Conservation (phyloP, 2,113 vertebrate genomes). For the Semnornis frantzii region DNA sequence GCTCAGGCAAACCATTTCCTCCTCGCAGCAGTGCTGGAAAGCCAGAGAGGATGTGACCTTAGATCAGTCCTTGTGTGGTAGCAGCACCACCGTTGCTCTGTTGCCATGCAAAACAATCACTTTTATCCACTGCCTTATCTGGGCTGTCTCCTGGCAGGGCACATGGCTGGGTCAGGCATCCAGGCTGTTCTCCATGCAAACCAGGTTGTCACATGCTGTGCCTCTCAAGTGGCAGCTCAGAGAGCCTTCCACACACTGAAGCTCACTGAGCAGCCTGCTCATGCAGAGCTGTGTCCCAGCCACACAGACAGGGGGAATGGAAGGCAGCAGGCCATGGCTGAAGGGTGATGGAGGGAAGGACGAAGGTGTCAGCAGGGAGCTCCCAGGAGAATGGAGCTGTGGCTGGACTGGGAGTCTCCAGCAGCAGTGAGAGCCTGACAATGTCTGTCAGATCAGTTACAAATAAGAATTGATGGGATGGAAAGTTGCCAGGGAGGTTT, state of each 20-base stretch:
- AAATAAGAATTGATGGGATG: conserved; percentile 28
- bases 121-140: conserved; percentile 22
- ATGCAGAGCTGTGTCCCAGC: conserved; percentile 31
- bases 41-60: conserved; percentile 22
- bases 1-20: conserved; percentile 2
- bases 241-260: not conserved
- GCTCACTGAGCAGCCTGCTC: conserved; percentile 10
- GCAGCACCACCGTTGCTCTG: not conserved
- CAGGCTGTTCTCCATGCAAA: conserved; percentile 11
- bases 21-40: conserved; percentile 9
- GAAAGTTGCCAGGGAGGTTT: conserved; percentile 28
- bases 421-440: not conserved
- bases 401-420: conserved; percentile 18
- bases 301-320: not conserved
- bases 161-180: not conserved
- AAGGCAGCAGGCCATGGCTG: conserved; percentile 14
- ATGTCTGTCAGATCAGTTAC: conserved; percentile 20
- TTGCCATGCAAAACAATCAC: conserved; percentile 14
- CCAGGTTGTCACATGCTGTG: not conserved
- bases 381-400: conserved; percentile 1
- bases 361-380: conserved; percentile 33
- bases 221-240: not conserved
- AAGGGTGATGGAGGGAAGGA: conserved; percentile 37
- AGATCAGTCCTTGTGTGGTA: not conserved
- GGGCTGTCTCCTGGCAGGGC: not conserved